A percentile compares a stretch with the other conserved stretches of the same genome.
Conservation (phyloP, 1,140 invertebrate species). For the Ips nitidus region DNA sequence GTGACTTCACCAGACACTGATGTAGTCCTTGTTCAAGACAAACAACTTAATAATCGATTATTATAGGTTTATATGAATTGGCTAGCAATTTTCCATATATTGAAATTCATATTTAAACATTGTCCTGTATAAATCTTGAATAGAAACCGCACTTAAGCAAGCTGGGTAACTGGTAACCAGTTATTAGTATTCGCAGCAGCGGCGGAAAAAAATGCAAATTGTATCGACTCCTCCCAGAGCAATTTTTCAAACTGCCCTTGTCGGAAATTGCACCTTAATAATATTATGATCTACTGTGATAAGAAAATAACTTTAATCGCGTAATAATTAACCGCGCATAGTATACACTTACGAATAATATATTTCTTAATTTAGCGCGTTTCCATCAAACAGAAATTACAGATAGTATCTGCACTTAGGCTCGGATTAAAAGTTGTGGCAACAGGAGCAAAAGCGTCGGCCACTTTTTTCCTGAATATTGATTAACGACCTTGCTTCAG, state of each 20-base stretch:
- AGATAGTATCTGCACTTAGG: conserved; percentile 8
- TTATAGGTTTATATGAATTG: too few relatives aligned
- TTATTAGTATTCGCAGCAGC: too few relatives aligned
- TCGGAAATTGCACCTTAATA: conserved; percentile 14
- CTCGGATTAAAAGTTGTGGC: not conserved
- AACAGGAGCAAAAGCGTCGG: not conserved
- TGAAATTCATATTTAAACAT: too few relatives aligned
- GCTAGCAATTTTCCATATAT: too few relatives aligned
- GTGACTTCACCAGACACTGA: too few relatives aligned
- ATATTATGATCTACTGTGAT: conserved; percentile 2
- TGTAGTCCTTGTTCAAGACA: too few relatives aligned
- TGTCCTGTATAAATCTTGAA: too few relatives aligned
- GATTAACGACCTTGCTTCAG: not conserved
- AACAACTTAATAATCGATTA: too few relatives aligned
- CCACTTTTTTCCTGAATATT: not conserved
- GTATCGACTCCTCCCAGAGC: not conserved
- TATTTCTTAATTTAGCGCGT: conserved; percentile 14
- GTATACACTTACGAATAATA: conserved; percentile 3
- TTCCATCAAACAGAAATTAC: conserved; percentile 9
- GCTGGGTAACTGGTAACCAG: too few relatives aligned
- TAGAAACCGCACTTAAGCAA: too few relatives aligned
- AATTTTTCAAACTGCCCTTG: not conserved
- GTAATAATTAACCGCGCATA: conserved; percentile 10
- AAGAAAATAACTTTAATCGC: conserved; percentile 4
- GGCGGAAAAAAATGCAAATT: not conserved